Evolutionary conservation across 2,888 invertebrate species (phyloP), one percentile per base, ranked within the genome.

Genomic region (Petrophora chlorosata): DNA sequence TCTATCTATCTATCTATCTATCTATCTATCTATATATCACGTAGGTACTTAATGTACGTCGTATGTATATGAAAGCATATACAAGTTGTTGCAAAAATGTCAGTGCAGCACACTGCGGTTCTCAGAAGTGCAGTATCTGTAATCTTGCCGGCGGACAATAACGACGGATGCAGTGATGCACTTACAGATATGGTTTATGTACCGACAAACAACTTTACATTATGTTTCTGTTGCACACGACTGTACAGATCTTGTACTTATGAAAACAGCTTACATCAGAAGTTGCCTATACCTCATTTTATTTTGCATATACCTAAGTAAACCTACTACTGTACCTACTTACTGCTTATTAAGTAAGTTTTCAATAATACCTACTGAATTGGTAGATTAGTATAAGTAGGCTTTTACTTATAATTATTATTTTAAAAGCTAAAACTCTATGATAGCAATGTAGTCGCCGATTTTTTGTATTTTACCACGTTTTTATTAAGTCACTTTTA

Each of bases 91-190:
- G 61, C 61, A 59, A 63, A 63, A 61, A 59, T 51, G 43, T 44
- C 60, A 65, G 80, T 76, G 70, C 80, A 76, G 58, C 72, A 76
- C 70, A 73, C 75, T 74, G 59, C 35, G 39, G 15, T 89, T 87
- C 89, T 76, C 40, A 80, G 88, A 88, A 88, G 56, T 73, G 76
- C 79, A 81, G 63, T 81, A 85, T 86, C 89, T 76, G 68, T 50
- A 65, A 88, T 86, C 87, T 84, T 66, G 65, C 59, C 48, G 43
- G 64, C 64, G 60, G 47, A 57, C 64, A 46, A 78, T 74, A 74
- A 25, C 71, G 56, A 64, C 72, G 79, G 73, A 85, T 79, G 80
- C 79, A 78, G 71, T 73, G 82, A 83, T 84, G 81, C 74, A 76
- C 79, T 78, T 69, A 62, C 65, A 73, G 87, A 85, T 83, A 81